Conservation (phyloP, 2,113 vertebrate genomes). For the Heterotilapia buettikoferi region DNA sequence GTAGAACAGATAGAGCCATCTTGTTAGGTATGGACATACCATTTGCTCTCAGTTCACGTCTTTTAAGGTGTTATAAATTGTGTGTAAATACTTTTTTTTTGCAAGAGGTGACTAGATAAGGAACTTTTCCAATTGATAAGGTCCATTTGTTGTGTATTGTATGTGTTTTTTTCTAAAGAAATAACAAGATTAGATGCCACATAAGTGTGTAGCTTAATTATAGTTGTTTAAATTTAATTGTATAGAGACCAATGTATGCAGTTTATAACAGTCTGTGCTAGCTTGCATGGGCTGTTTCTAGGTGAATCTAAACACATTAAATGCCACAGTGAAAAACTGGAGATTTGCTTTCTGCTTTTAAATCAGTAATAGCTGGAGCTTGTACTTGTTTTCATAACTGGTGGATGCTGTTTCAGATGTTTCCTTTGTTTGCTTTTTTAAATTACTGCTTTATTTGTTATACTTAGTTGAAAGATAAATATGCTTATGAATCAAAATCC, state of each 20-base stretch:
- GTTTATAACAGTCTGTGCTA: neutral
- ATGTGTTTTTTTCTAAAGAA: neutral
- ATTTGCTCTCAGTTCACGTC: conserved; percentile 39
- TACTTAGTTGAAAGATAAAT: conserved; percentile 5
- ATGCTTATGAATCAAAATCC: conserved; percentile 26
- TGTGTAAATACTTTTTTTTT: neutral
- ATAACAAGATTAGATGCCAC: neutral
- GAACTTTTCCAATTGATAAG: neutral
- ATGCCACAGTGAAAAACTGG: neutral
- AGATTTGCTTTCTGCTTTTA: neutral
- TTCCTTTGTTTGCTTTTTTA: neutral
- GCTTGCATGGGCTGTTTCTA: neutral
- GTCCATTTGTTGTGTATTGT: neutral
- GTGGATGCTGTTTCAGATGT: neutral
- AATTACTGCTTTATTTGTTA: neutral
- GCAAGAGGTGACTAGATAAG: neutral
- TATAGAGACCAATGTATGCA: neutral
- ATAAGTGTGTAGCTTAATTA: neutral
- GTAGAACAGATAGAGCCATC: neutral
- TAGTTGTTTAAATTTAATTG: neutral
- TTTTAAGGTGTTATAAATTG: neutral
- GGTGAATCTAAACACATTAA: neutral
- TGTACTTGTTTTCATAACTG: neutral
- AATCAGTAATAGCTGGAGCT: neutral
- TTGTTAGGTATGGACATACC: conserved; percentile 38